These are phyloP conservation scores for Onychomys arenicola DNA, from an alignment of 2,797 vertebrate species.

Conservation along the genomic window DNA sequence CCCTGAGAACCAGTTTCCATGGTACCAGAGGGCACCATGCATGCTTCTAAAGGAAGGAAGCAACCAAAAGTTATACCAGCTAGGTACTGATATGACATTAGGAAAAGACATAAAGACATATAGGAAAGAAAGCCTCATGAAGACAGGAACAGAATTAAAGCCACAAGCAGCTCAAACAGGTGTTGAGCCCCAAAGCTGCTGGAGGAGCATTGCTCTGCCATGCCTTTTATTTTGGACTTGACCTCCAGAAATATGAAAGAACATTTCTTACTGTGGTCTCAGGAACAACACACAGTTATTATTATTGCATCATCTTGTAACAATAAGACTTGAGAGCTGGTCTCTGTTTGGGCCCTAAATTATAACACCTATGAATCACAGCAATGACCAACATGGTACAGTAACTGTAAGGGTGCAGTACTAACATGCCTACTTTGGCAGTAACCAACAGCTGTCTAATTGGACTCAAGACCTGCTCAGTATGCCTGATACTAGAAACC, in stretches of 20 bases:
- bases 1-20: not conserved
- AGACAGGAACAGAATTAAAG: not conserved
- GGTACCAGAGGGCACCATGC: not conserved
- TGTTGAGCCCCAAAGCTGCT: not conserved
- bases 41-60: not conserved
- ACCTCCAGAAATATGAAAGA: not conserved
- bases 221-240: not conserved
- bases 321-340: not conserved
- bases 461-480: not conserved
- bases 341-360: not conserved
- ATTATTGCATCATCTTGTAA: not conserved
- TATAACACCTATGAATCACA: not conserved
- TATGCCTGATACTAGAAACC: not conserved
- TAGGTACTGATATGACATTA: not conserved
- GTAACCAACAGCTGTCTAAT: too few species aligned
- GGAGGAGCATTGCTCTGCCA: not conserved
- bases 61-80: not conserved
- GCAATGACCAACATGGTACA: too few species aligned
- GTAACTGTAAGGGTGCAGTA: too few species aligned
- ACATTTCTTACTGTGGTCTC: not conserved
- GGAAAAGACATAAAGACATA: not conserved
- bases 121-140: not conserved
- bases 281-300: not conserved
- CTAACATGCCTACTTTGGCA: too few species aligned
- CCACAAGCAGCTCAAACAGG: not conserved